These are phyloP conservation scores for Caenorhabditis sp. DNA, from an alignment of 2,888 invertebrate genomes.

Conservation along the genomic window DNA sequence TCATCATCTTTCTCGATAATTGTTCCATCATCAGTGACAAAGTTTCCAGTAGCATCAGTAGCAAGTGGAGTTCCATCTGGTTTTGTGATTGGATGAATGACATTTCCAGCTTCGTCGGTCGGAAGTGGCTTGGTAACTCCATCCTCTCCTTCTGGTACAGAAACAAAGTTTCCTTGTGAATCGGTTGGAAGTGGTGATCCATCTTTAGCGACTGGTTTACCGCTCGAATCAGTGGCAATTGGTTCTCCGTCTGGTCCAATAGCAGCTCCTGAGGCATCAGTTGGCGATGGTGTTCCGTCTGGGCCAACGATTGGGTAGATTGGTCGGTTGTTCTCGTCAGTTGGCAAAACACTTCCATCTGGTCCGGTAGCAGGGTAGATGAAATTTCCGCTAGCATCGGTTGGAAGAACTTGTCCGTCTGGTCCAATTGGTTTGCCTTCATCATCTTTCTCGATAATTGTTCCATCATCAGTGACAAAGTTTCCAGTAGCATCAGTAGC, in stretches of 20 bases:
- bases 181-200: constrained; percentile 37
- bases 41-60: constrained; percentile 44
- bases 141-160: constrained; percentile 34
- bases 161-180: constrained; percentile 17
- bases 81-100: constrained; percentile 19
- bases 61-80: constrained; percentile 42
- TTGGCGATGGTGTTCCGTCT: constrained; percentile 32
- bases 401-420: constrained; percentile 16
- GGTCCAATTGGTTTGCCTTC: constrained; percentile 20
- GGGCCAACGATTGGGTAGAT: constrained; percentile 30
- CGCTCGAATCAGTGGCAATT: constrained; percentile 24
- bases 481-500: constrained; percentile 28
- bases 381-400: constrained; percentile 21
- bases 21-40: constrained; percentile 26
- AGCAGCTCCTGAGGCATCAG: constrained; percentile 27
- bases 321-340: constrained; percentile 23
- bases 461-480: constrained; percentile 31
- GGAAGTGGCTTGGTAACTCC: constrained; percentile 11
- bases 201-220: constrained; percentile 26
- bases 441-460: constrained; percentile 31
- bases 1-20: constrained; percentile 34
- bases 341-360: constrained; percentile 28
- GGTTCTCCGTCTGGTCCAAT: constrained; percentile 38
- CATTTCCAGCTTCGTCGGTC: constrained; percentile 23
- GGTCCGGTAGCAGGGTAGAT: constrained; percentile 28